Percentiles rank a stretch among this genome's conserved stretches.
phyloP scores from a whole-genome alignment of 2,888 invertebrate genomes.

The Zygogramma bicolorata region DNA sequence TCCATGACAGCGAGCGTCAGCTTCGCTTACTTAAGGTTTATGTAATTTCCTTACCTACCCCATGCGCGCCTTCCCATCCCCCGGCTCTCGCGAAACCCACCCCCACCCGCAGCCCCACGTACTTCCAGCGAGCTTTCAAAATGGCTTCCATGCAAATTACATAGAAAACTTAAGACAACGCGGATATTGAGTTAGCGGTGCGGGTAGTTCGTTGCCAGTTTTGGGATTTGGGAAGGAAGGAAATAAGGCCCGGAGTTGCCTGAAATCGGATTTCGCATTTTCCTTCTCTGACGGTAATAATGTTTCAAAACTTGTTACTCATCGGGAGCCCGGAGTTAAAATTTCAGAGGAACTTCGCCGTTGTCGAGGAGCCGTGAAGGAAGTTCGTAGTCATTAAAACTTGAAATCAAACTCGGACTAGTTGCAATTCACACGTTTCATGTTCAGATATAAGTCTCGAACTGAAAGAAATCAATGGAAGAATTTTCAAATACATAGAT shows the following conservation, averaged over 20 bases:
- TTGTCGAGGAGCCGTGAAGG: conserved; percentile 29
- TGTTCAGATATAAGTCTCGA: background rate
- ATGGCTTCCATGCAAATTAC: conserved; percentile 68
- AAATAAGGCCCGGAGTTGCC: conserved; percentile 46
- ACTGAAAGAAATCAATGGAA: background rate
- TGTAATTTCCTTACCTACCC: conserved; percentile 64
- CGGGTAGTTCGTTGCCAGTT: conserved; percentile 44
- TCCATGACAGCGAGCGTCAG: conserved; percentile 62
- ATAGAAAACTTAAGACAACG: conserved; percentile 67
- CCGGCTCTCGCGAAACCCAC: conserved; percentile 40
- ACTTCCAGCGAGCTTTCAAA: conserved; percentile 63
- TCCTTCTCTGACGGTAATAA: conserved; percentile 51
- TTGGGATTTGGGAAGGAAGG: conserved; percentile 34
- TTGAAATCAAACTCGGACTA: background rate
- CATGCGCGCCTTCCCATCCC: conserved; percentile 38
- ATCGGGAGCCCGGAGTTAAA: conserved; percentile 42
- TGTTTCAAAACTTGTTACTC: conserved; percentile 48
- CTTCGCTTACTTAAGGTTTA: conserved; percentile 66
- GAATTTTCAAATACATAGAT: too few relatives aligned
- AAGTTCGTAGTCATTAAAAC: conserved; percentile 18
- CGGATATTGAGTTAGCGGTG: conserved; percentile 66
- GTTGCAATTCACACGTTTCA: background rate
- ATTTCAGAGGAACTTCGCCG: conserved; percentile 38
- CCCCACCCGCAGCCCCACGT: conserved; percentile 35
- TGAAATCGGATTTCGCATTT: conserved; percentile 50